Conservation (phyloP, 2,888 invertebrate species). For the Odontothrips loti region DNA sequence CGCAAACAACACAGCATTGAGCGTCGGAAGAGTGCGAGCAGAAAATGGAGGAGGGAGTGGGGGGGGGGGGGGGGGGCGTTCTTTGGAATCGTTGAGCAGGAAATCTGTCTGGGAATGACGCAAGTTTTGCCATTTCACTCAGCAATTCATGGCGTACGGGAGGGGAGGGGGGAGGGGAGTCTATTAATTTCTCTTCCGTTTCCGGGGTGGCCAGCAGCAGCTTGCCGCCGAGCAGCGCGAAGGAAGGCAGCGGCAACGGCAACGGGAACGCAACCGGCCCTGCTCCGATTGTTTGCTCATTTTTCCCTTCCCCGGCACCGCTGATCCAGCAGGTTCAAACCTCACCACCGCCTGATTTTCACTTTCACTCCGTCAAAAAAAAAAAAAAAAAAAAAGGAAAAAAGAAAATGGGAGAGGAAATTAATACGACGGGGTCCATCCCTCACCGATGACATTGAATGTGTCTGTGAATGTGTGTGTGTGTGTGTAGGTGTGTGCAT, state of each 20-base stretch:
- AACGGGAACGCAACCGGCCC: too few relatives aligned
- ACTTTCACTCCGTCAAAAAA: too few relatives aligned
- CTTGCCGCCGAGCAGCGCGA: not conserved
- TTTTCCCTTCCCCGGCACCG: not conserved
- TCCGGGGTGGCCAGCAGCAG: not conserved
- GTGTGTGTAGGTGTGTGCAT: too few relatives aligned
- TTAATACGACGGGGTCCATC: too few relatives aligned
- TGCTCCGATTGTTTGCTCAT: not conserved
- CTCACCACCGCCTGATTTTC: too few relatives aligned
- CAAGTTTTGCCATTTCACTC: conserved; percentile 22
- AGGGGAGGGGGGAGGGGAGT: not conserved
- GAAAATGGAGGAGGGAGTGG: not conserved
- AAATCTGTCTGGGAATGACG: conserved; percentile 26
- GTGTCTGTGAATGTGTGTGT: too few relatives aligned
- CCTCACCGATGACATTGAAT: too few relatives aligned
- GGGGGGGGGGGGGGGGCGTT: not conserved
- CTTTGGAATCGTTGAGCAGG: conserved; percentile 21
- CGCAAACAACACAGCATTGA: too few relatives aligned
- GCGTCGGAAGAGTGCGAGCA: too few relatives aligned
- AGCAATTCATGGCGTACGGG: not conserved
- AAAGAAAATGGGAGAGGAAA: too few relatives aligned
- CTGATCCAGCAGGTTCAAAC: too few relatives aligned
- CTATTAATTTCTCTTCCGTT: conserved; percentile 26
- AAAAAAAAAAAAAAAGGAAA: too few relatives aligned
- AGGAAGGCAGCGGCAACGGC: not conserved